A percentile compares a stretch with the other conserved stretches of the same genome.
Evolutionary conservation across 2,888 invertebrate genomes (phyloP).

Genomic region (Drosophila monieri): DNA sequence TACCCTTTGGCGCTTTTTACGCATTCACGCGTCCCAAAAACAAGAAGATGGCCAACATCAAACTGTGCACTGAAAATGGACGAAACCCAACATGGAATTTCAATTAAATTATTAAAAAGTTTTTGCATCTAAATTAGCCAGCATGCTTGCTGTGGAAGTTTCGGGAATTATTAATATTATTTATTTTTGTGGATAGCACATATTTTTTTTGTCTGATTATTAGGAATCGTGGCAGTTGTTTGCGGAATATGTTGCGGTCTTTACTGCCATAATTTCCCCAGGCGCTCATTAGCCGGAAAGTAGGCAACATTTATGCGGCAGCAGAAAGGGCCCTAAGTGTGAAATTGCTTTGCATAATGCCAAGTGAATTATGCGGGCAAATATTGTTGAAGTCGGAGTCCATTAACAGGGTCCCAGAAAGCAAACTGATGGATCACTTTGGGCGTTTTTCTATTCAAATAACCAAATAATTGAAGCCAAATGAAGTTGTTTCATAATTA

Average conservation of each 20-base stretch:
- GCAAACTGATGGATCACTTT: background rate
- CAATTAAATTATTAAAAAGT: constrained; percentile 1
- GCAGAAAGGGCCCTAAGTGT: constrained; percentile 57
- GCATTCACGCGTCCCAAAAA: constrained; percentile 66
- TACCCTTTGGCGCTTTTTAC: constrained; percentile 57
- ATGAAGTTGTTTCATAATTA: constrained; percentile 10
- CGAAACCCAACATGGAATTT: background rate
- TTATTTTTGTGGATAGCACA: background rate
- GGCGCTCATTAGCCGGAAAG: constrained; percentile 63
- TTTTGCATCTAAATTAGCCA: background rate
- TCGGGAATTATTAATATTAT: background rate
- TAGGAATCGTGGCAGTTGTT: constrained; percentile 12
- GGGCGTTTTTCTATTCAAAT: constrained; percentile 13
- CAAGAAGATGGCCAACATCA: constrained; percentile 54
- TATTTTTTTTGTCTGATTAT: background rate
- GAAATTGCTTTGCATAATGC: constrained; percentile 65
- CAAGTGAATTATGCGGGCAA: constrained; percentile 66
- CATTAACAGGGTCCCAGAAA: constrained; percentile 28
- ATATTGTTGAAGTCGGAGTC: constrained; percentile 36
- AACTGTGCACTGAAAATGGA: constrained; percentile 12
- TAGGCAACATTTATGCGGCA: constrained; percentile 51
- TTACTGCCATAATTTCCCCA: constrained; percentile 66
- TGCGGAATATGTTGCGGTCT: background rate
- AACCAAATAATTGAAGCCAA: constrained; percentile 19
- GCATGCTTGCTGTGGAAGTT: background rate